Base-by-base conservation (phyloP, 2,888 invertebrate genomes). In the Agapostemon virescens region DNA sequence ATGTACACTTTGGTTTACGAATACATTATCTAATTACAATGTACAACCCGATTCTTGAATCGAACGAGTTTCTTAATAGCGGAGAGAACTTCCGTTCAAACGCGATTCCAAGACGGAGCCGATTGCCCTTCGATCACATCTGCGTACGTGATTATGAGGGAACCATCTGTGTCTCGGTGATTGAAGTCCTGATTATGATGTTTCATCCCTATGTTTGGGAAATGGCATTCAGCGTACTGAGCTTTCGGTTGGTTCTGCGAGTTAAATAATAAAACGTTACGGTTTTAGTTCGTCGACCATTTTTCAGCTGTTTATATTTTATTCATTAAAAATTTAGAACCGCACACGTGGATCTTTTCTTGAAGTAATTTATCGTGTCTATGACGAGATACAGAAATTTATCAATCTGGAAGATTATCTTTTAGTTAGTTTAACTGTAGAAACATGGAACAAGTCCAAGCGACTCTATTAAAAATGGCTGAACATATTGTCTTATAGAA, bases 1-100 rank as follows among this genome's bases (percentile, higher is more conserved):
- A 86, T 86, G 83, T 89, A 88, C 86, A 88, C 88, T 88, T 88
- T 88, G 88, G 89, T 88, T 88, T 89, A 86, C 85, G 87, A 89
- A 88, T 88, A 89, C 82, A 82, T 81, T 81, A 84, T 79, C 80
- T 81, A 85, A 85, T 86, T 75, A 77, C 77, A 72, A 61, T 74
- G 55, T 45, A 77, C 67, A 49, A 61, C 69, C 70, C 74, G 66
- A 38, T 78, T 76, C n/a, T 68, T 55, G 30, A n/a, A 13, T 52
- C 36, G 69, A n/a, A 69, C 74, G 49, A 69, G 68, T 64, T 45
- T 36, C 30, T 58, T 20, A 63, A 40, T 33, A 55, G 49, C 49
- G 77, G 69, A 69, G 71, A 77, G 63, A 64, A 82, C 15, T 36
- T 82, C 52, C 67, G 74, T 72, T 42, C 40, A 67, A 74, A 75